Evolutionary conservation across 2,888 invertebrate genomes (phyloP).

Genomic region (Leptinotarsa juncta): DNA sequence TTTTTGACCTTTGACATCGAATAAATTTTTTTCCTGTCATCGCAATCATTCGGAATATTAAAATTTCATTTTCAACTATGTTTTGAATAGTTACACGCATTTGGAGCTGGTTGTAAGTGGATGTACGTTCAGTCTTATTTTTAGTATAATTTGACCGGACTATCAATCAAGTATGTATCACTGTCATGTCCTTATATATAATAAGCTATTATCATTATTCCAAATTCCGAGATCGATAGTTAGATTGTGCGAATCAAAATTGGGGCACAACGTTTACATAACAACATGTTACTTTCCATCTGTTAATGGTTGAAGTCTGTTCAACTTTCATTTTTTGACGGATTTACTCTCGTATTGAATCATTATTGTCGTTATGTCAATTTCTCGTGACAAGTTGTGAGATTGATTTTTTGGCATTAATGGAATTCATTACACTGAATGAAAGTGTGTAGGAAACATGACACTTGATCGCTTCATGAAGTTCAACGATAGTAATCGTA

Average conservation of each 20-base stretch:
- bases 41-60: too few relatives aligned
- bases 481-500: too few relatives aligned
- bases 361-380: neutral
- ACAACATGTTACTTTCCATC: conserved; percentile 40
- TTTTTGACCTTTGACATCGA: too few relatives aligned
- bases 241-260: conserved; percentile 38
- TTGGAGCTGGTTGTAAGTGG: too few relatives aligned
- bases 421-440: neutral
- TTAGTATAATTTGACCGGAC: too few relatives aligned
- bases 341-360: neutral
- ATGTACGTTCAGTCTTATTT: too few relatives aligned
- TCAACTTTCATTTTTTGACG: conserved; percentile 26
- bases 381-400: neutral
- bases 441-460: neutral
- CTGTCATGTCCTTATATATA: conserved; percentile 25
- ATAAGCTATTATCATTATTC: conserved; percentile 18
- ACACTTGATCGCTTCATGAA: too few relatives aligned
- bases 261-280: conserved; percentile 38
- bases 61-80: too few relatives aligned
- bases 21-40: too few relatives aligned
- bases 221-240: conserved; percentile 26
- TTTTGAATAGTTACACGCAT: too few relatives aligned
- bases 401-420: neutral
- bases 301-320: conserved; percentile 31
- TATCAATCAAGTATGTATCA: neutral